phyloP scores from a whole-genome alignment of 2,113 vertebrate genomes.

The Phodopus roborovskii region DNA sequence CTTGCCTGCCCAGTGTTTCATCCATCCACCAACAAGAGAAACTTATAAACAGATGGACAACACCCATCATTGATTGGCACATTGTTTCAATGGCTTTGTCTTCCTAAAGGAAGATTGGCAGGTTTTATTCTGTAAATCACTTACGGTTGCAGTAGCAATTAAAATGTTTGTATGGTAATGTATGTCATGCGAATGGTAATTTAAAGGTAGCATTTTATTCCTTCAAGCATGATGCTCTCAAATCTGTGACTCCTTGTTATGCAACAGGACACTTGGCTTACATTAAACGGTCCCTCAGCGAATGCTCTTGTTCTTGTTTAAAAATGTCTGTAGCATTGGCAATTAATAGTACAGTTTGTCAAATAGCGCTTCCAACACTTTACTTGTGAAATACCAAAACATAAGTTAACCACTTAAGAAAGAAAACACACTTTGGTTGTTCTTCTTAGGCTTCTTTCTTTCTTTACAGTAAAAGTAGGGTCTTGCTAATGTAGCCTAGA shows the following conservation, averaged over 20 bases:
- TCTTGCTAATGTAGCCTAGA: background rate
- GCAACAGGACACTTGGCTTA: conserved; percentile 76
- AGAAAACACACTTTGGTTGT: background rate
- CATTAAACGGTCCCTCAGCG: conserved; percentile 80
- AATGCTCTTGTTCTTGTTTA: conserved; percentile 27
- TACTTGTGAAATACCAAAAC: conserved; percentile 87
- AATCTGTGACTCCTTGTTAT: conserved; percentile 78
- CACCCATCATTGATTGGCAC: background rate
- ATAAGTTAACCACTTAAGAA: conserved; percentile 86
- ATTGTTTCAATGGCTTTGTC: background rate
- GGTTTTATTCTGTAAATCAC: conserved; percentile 79
- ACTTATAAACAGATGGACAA: no score
- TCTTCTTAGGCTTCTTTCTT: background rate
- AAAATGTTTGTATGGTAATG: conserved; percentile 74
- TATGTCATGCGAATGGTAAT: conserved; percentile 71
- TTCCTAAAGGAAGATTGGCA: conserved; percentile 56
- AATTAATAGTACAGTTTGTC: conserved; percentile 83
- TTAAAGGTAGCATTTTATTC: conserved; percentile 75
- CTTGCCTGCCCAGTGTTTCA: no score
- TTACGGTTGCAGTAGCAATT: conserved; percentile 73
- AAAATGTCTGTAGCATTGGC: conserved; percentile 81
- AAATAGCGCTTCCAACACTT: conserved; percentile 84
- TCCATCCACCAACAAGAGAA: no score
- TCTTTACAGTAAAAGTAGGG: background rate
- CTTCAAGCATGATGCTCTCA: conserved; percentile 73